Percentiles rank a stretch among this genome's conserved stretches.
These are phyloP conservation scores for Limulus polyphemus DNA, from an alignment of 2,888 invertebrate genomes.

Conservation along the genomic window DNA sequence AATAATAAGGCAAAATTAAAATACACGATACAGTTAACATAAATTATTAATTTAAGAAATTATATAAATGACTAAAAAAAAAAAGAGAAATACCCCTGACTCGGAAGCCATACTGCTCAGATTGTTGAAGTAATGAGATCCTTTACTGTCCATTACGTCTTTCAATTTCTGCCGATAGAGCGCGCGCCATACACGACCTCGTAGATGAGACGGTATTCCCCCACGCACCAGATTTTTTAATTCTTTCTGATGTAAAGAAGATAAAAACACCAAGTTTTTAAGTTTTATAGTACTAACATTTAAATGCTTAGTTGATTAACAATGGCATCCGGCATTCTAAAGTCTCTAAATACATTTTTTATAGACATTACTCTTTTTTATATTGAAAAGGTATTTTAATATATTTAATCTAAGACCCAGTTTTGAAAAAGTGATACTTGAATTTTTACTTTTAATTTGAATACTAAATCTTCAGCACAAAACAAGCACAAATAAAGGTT, in stretches of 20 bases:
- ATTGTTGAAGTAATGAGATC: conserved; percentile 39
- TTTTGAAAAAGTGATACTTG: too few species aligned
- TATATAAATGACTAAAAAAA: too few species aligned
- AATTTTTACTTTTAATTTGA: too few species aligned
- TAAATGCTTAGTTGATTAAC: too few species aligned
- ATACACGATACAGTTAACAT: not conserved
- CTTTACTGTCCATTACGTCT: conserved; percentile 39
- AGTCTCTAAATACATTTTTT: too few species aligned
- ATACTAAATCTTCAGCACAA: too few species aligned
- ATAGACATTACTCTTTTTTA: too few species aligned
- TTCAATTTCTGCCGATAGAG: conserved; percentile 42
- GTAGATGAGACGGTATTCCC: conserved; percentile 40
- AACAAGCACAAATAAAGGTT: too few species aligned
- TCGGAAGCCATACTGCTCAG: conserved; percentile 41
- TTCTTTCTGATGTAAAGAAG: conserved; percentile 32
- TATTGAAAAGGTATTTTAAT: too few species aligned
- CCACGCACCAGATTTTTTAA: conserved; percentile 38
- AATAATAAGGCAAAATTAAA: not conserved
- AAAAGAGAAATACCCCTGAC: conserved; percentile 33
- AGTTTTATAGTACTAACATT: not conserved
- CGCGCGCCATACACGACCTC: conserved; percentile 39
- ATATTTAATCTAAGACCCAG: too few species aligned
- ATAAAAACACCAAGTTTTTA: not conserved
- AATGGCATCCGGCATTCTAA: too few species aligned
- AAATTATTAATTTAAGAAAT: not conserved